Evolutionary conservation across 2,113 vertebrate species (phyloP).

Genomic region (Solenodon paradoxus): DNA sequence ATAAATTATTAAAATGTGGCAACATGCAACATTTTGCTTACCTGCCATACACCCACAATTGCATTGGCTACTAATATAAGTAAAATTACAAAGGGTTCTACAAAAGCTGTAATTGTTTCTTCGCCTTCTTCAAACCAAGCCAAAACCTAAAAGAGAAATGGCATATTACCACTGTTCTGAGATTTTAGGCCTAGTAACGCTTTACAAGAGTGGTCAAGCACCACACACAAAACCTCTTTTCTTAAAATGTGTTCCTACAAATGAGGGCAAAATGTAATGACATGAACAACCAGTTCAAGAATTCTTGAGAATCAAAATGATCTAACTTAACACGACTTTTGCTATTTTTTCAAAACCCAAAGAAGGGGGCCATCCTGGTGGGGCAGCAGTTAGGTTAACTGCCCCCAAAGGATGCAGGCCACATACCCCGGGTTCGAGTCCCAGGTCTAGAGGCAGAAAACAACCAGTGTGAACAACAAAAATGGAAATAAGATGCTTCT

Average conservation of each 20-base stretch:
- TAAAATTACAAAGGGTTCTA: conserved; percentile 99
- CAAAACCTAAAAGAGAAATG: conserved; percentile 90
- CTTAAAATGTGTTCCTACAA: conserved; percentile 20
- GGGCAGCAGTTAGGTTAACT: no score
- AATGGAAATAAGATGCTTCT: no score
- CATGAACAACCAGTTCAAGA: background rate
- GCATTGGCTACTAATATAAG: conserved; percentile 99
- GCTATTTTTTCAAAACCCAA: conserved; percentile 3
- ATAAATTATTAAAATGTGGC: background rate
- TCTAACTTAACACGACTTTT: background rate
- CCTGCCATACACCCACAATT: conserved; percentile 99
- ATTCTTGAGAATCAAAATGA: background rate
- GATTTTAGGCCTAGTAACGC: background rate
- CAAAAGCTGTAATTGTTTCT: conserved; percentile 98
- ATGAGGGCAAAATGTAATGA: background rate
- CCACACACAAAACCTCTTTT: conserved; percentile 20
- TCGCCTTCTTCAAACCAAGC: conserved; percentile 99
- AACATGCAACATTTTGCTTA: conserved; percentile 77
- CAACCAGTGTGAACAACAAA: no score
- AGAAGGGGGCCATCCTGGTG: no score
- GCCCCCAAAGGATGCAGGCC: no score
- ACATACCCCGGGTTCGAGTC: no score
- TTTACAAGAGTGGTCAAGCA: background rate
- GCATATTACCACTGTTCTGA: conserved; percentile 21
- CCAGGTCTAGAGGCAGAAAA: no score